Base-by-base conservation (phyloP, 2,888 invertebrate genomes). In the Pimpla rufipes region DNA sequence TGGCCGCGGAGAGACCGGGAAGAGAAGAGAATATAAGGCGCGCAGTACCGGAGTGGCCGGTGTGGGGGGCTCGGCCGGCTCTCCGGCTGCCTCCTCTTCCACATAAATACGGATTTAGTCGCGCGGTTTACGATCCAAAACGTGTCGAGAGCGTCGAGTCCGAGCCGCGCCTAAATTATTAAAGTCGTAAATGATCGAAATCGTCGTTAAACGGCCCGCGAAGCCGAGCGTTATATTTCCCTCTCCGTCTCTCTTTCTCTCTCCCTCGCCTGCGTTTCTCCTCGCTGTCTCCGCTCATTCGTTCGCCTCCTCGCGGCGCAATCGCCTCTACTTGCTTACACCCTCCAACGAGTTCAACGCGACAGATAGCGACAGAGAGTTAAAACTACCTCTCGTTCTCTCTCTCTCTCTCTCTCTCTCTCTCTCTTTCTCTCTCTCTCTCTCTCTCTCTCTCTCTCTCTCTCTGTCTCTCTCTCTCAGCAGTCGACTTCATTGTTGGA, bases 111-210 rank as follows among this genome's bases (percentile, higher is more conserved):
- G 91, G 91, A 92, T 92, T 92, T 92, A 92, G 92, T 92, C 91
- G 88, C 89, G 89, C 91, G 90, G 90, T 92, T 92, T 92, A 92
- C 92, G 92, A 92, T 88, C 92, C 88, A 92, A 92, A 92, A 92
- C 92, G 92, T 92, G 92, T 92, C 92, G 91, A 92, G 91, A 92
- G 89, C 90, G 90, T 91, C 90, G 90, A 90, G 91, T 91, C 90
- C 89, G 89, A 88, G 90, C 90, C 90, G 92, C 90, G 92, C 92
- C 92, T 92, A 92, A 92, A 92, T 92, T 92, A 92, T 92, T 92
- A 92, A 92, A 92, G 92, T 92, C 92, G 92, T 92, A 92, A 92
- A 92, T 92, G 92, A 92, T 92, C 90, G 92, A 91, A 91, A 92
- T 92, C 91, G 92, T 91, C 92, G 92, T 92, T 92, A 92, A 92